phyloP scores from a whole-genome alignment of 2,888 invertebrate genomes.

The Andrena bucephala region DNA sequence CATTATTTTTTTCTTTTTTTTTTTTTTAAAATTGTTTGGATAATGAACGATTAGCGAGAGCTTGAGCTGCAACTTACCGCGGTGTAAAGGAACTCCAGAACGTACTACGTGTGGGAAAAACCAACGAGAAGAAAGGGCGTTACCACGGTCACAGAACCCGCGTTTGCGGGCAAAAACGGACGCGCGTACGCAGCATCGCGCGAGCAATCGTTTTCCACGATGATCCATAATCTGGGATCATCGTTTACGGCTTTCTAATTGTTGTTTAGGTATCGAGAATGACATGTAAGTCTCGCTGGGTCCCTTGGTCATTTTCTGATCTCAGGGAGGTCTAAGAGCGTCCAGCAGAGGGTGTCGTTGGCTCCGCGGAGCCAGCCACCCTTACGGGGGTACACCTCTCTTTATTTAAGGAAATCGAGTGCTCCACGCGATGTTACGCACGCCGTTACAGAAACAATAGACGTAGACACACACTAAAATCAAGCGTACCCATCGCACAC shows the following conservation, averaged over 20 bases:
- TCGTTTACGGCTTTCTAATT: no score
- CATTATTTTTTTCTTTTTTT: conserved; percentile 22
- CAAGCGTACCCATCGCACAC: conserved; percentile 81
- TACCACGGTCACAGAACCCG: conserved; percentile 85
- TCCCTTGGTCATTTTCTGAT: no score
- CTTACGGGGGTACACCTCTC: neutral
- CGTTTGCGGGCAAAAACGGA: conserved; percentile 76
- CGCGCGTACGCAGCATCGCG: conserved; percentile 72
- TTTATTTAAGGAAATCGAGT: conserved; percentile 56
- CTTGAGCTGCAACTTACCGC: conserved; percentile 94
- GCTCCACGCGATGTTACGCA: conserved; percentile 81
- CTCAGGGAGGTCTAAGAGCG: neutral
- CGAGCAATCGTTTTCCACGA: conserved; percentile 62
- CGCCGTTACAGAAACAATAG: conserved; percentile 84
- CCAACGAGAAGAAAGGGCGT: conserved; percentile 85
- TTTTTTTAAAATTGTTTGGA: conserved; percentile 57
- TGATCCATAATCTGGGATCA: no score
- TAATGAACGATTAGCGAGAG: conserved; percentile 84
- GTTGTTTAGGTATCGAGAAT: no score
- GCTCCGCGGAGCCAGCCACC: conserved; percentile 9
- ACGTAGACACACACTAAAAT: conserved; percentile 85
- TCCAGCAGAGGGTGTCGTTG: conserved; percentile 1
- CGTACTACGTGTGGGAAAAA: conserved; percentile 91
- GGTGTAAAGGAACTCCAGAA: conserved; percentile 99
- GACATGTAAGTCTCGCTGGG: no score